phyloP scores from a whole-genome alignment of 2,113 vertebrate genomes.

The Struthidea cinerea region DNA sequence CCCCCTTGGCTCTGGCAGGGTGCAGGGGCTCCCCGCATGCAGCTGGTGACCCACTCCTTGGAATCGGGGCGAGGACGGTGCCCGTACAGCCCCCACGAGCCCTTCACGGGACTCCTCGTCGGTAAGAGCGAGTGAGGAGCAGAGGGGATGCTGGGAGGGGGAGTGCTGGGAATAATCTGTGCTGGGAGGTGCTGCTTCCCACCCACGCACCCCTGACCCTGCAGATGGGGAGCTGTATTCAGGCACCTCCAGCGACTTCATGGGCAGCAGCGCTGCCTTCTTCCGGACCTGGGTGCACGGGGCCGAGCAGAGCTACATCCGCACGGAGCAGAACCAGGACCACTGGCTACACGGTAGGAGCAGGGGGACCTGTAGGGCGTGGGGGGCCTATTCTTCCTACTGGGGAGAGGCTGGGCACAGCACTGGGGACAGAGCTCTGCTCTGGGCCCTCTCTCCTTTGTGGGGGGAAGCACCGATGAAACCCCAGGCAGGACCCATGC shows the following conservation, averaged over 20 bases:
- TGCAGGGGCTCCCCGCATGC: not conserved
- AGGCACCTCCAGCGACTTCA: conserved; percentile 83
- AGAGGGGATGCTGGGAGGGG: not conserved
- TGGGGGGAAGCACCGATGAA: not conserved
- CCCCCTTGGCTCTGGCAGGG: conserved; percentile 5
- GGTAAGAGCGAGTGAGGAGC: conserved; percentile 51
- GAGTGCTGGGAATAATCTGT: not conserved
- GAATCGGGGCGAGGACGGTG: conserved; percentile 83
- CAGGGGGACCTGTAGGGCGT: accelerated
- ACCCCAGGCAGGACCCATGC: no score
- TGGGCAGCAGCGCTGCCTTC: conserved; percentile 82
- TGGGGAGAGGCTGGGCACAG: not conserved
- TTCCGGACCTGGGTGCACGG: conserved; percentile 76
- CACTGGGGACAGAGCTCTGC: not conserved
- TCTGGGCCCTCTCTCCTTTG: not conserved
- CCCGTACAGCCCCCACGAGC: conserved; percentile 81
- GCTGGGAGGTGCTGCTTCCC: not conserved
- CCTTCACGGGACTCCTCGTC: conserved; percentile 73
- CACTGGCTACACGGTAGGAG: conserved; percentile 82
- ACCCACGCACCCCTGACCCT: not conserved
- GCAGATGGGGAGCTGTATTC: conserved; percentile 81
- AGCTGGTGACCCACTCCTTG: conserved; percentile 55
- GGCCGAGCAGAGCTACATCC: conserved; percentile 73
- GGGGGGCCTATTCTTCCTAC: not conserved
- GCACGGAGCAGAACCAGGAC: conserved; percentile 82